Base-by-base conservation (phyloP, 2,113 vertebrate species). In the Progne subis region DNA sequence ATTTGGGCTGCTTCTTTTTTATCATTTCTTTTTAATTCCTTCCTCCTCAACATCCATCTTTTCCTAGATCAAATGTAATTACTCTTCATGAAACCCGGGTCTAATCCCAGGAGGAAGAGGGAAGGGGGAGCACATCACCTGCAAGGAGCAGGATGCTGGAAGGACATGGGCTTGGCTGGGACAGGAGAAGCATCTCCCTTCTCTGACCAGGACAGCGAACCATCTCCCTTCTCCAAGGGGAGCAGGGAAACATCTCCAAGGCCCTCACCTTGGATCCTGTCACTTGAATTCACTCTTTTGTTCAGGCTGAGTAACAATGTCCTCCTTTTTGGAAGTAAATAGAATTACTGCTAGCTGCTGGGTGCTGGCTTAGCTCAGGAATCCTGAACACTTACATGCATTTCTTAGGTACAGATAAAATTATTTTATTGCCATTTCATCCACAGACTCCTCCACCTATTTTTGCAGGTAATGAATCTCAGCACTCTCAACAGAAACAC, bases 11-110 rank as follows among this genome's bases (percentile, higher is more conserved):
- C 28, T 11, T 24, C 20, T 68, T 87, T 67, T 64, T 47, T 39
- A 86, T 90, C 6, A 26, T 70, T 90, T 82, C 86, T 94, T 93
- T 96, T 93, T 85, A 94, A 96, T 87, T 96, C 94, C 79, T 53
- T 93, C 80, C 84, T 90, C 71, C 50, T 91, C 63, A 57, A 74
- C 84, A 96, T 86, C 90, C 76, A 93, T 91, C 65, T 94, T 86
- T 78, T 72, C 24, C 32, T 49, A 93, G 88, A 95, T 95, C 84
- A 88, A 88, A 92, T 57, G 53, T 31, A 89, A 95, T 88, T 91
- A 95, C 78, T 94, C 53, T 92, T 87, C 88, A 90, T 67, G 76
- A 94, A 94, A 75, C 71, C 49, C 55, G 64, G 79, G 81, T 93
- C 23, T 77, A 46, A 92, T 76, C 75, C 90, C 76, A 50, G 59